A percentile compares a stretch with the other conserved stretches of the same genome.
Conservation (phyloP, 2,888 invertebrate species). For the Agriopis marginaria region DNA sequence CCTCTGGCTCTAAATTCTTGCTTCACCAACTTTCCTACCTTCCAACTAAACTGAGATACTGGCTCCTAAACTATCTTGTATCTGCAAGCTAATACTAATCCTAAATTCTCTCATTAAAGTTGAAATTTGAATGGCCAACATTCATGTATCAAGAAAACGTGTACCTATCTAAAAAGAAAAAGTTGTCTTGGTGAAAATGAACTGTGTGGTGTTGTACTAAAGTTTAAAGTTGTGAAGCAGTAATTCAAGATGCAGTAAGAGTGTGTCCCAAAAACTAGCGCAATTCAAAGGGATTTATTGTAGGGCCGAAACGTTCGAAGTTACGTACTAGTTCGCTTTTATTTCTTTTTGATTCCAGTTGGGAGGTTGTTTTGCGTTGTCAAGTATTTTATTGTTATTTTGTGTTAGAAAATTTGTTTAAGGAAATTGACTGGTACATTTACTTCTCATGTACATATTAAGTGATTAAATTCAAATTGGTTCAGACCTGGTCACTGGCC, state of each 20-base stretch:
- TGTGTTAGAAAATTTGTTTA: slow-evolving; percentile 19
- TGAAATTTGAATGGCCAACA: slow-evolving; percentile 16
- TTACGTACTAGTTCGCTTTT: slow-evolving; percentile 50
- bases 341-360: slow-evolving; percentile 47
- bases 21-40: slow-evolving; percentile 29
- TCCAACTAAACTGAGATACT: slow-evolving; percentile 28
- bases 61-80: slow-evolving; percentile 23
- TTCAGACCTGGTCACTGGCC: no score
- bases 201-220: slow-evolving; percentile 3
- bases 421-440: slow-evolving; percentile 15
- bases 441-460: not conserved
- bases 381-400: slow-evolving; percentile 38
- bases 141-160: slow-evolving; percentile 5
- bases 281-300: slow-evolving; percentile 53
- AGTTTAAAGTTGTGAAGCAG: slow-evolving; percentile 20
- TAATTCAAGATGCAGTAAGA: slow-evolving; percentile 14
- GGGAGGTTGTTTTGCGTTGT: slow-evolving; percentile 38
- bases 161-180: not conserved
- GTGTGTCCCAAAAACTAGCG: slow-evolving; percentile 37
- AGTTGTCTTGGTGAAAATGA: not conserved
- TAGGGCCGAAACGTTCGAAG: slow-evolving; percentile 47
- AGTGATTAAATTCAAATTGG: not conserved
- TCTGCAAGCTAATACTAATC: slow-evolving; percentile 1
- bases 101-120: slow-evolving; percentile 3
- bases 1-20: slow-evolving; percentile 34